These are phyloP conservation scores for Imbricaverruca yamaguchii DNA, from an alignment of 2,888 invertebrate genomes.

Conservation along the genomic window DNA sequence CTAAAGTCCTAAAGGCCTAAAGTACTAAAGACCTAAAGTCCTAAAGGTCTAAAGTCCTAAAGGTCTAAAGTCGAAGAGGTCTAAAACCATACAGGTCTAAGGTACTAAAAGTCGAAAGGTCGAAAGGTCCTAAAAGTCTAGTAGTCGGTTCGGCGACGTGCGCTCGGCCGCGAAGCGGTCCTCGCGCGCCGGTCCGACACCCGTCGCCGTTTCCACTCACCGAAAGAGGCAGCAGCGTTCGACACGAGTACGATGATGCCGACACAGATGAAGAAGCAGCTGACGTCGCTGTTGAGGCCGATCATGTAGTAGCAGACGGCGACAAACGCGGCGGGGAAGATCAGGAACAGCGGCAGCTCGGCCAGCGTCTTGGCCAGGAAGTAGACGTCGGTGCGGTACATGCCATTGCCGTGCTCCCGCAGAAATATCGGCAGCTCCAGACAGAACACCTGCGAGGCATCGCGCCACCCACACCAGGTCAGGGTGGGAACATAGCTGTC, in stretches of 20 bases:
- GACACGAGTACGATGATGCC: slow-evolving; percentile 68
- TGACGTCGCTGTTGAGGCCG: slow-evolving; percentile 63
- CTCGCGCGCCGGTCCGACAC: too few relatives aligned
- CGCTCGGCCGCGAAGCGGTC: too few relatives aligned
- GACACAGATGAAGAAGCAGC: slow-evolving; percentile 53
- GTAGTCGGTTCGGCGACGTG: too few relatives aligned
- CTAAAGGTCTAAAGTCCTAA: too few relatives aligned
- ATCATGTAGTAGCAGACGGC: slow-evolving; percentile 81
- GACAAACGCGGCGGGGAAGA: slow-evolving; percentile 74
- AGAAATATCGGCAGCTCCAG: slow-evolving; percentile 82
- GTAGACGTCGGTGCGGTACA: slow-evolving; percentile 85
- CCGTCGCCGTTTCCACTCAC: slow-evolving; percentile 45
- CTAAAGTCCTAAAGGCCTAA: too few relatives aligned
- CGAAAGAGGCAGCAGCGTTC: slow-evolving; percentile 81
- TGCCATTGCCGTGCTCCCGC: slow-evolving; percentile 77
- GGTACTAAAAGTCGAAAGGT: too few relatives aligned
- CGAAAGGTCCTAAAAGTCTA: too few relatives aligned
- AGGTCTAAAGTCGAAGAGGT: too few relatives aligned
- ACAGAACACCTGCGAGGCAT: slow-evolving; percentile 65
- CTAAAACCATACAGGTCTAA: too few relatives aligned
- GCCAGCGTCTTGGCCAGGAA: slow-evolving; percentile 85
- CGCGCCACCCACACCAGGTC: too few relatives aligned
- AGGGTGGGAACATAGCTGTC: too few relatives aligned
- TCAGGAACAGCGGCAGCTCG: slow-evolving; percentile 77
- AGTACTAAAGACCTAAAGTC: too few relatives aligned